Conservation (phyloP, 1,140 invertebrate species). For the Bombus haemorrhoidalis region DNA sequence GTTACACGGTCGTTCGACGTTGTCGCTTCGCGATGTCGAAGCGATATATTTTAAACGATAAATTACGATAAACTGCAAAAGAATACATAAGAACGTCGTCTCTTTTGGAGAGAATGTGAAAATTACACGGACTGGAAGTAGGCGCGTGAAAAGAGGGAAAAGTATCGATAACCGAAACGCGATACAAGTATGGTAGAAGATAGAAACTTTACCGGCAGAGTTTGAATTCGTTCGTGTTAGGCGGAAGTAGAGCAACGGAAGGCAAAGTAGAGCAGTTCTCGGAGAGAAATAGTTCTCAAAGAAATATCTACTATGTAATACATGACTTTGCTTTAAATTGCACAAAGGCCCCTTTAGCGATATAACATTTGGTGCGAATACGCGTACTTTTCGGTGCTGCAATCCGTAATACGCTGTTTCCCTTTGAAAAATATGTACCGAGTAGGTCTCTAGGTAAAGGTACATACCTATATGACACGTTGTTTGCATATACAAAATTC, state of each 20-base stretch:
- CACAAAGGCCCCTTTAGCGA: conserved; percentile 61
- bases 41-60: neutral
- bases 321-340: conserved; percentile 62
- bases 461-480: neutral
- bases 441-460: neutral
- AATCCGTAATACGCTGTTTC: conserved; percentile 24
- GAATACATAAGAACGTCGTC: too few species aligned
- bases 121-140: neutral
- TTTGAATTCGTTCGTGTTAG: conserved; percentile 55
- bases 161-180: neutral
- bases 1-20: neutral
- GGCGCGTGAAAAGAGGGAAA: neutral
- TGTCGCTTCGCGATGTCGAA: neutral
- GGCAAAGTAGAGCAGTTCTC: conserved; percentile 51
- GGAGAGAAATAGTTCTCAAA: conserved; percentile 59
- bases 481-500: neutral
- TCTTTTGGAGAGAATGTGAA: too few species aligned
- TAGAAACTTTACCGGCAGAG: conserved; percentile 47
- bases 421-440: conserved; percentile 34
- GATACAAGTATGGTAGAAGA: conserved; percentile 25
- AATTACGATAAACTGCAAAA: neutral
- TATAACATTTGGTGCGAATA: conserved; percentile 43
- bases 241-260: conserved; percentile 44
- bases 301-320: conserved; percentile 59
- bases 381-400: conserved; percentile 10